Percentiles rank a stretch among this genome's conserved stretches.
These are phyloP conservation scores for Anas flavirostris DNA, from an alignment of 2,797 vertebrate species.

Conservation along the genomic window DNA sequence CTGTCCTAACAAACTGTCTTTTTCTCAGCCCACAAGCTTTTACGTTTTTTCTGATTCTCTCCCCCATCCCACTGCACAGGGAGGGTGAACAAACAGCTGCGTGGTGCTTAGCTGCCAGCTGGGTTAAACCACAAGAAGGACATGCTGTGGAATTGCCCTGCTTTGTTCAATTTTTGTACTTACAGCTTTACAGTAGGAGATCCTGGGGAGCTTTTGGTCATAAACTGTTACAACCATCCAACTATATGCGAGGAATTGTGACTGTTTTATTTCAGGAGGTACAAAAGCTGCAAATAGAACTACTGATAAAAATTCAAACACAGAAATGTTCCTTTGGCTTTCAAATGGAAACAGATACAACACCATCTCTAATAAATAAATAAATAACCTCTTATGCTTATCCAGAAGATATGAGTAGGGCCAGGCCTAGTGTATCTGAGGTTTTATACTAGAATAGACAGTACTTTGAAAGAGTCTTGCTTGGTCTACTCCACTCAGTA, in stretches of 20 bases:
- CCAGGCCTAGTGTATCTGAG: neutral
- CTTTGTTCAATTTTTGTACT: neutral
- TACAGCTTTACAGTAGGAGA: neutral
- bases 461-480: neutral
- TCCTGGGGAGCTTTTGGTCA: neutral
- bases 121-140: neutral
- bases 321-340: neutral
- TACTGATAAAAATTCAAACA: conserved; percentile 22
- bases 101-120: no score
- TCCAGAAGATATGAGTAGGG: neutral
- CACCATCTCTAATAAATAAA: neutral
- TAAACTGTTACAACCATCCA: neutral
- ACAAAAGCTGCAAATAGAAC: neutral
- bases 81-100: no score
- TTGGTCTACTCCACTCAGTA: neutral
- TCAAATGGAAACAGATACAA: neutral
- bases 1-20: no score
- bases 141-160: neutral
- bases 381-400: neutral
- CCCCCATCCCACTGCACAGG: no score
- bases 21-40: no score
- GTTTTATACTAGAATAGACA: neutral
- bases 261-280: conserved; percentile 7
- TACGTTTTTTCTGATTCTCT: no score
- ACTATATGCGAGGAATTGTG: neutral